Conservation (phyloP, 2,113 vertebrate species). For the Thunnus maccoyii region DNA sequence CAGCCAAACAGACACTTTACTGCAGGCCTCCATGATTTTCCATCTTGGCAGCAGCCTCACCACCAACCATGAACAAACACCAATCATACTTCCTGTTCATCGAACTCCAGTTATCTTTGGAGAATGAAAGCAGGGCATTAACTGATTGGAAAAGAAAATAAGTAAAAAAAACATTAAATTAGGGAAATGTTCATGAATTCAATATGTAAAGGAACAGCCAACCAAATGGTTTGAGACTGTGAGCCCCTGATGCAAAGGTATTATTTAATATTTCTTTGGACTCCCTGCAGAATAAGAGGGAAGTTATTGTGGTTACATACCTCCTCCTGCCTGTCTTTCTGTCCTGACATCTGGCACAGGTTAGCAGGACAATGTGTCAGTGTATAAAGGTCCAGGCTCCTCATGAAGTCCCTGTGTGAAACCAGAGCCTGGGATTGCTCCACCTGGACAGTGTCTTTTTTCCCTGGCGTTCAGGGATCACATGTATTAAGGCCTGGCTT, state of each 20-base stretch:
- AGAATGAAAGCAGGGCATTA: neutral
- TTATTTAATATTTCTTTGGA: too few relatives aligned
- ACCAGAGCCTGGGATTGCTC: constrained; percentile 12
- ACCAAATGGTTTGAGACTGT: too few relatives aligned
- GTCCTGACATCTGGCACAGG: constrained; percentile 59
- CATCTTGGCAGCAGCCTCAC: neutral
- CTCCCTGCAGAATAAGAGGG: neutral
- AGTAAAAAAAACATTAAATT: too few relatives aligned
- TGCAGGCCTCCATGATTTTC: neutral
- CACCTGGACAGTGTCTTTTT: constrained; percentile 41
- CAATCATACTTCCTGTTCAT: neutral
- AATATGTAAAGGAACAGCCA: too few relatives aligned
- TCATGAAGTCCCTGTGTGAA: constrained; percentile 40
- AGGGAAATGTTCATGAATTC: too few relatives aligned
- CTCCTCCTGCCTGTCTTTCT: too few relatives aligned
- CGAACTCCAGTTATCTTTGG: neutral
- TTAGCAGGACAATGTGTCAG: constrained; percentile 31
- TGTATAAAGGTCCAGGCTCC: neutral
- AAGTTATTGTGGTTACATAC: neutral
- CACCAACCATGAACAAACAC: neutral
- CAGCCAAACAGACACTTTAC: neutral
- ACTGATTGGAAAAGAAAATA: too few relatives aligned
- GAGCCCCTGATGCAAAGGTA: too few relatives aligned
- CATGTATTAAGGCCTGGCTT: constrained; percentile 20
- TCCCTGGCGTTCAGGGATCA: constrained; percentile 19